phyloP scores from a whole-genome alignment of 2,797 vertebrate genomes.

The Numenius phaeopus region DNA sequence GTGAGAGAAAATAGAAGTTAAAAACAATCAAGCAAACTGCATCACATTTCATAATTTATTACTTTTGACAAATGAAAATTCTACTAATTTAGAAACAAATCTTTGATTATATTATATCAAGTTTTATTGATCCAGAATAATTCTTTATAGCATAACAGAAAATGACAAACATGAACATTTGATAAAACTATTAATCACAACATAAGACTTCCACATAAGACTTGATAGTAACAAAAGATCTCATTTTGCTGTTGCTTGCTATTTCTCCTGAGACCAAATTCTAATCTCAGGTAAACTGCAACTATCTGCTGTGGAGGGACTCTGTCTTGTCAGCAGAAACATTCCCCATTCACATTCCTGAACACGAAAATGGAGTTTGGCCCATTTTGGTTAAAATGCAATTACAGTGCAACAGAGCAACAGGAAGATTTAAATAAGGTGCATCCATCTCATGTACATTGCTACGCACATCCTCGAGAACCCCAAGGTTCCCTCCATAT shows the following conservation, averaged over 20 bases:
- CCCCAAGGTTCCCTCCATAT: neutral
- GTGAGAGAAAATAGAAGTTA: neutral
- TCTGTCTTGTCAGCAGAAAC: neutral
- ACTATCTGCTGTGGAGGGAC: neutral
- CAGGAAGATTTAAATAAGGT: neutral
- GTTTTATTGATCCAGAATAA: neutral
- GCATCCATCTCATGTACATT: neutral
- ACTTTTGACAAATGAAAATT: neutral
- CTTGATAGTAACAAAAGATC: neutral
- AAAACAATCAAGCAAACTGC: neutral
- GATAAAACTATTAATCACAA: neutral
- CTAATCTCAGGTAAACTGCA: neutral
- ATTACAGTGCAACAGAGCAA: neutral
- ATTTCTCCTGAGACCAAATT: neutral
- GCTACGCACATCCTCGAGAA: neutral
- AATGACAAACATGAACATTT: neutral
- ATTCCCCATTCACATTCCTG: neutral
- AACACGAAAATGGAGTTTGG: neutral
- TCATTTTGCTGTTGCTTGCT: neutral
- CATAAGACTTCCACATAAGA: neutral
- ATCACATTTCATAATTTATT: neutral
- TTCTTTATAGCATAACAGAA: neutral
- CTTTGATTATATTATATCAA: neutral
- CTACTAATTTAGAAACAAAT: neutral
- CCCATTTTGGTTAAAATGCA: neutral